Conservation (phyloP, 1,140 invertebrate genomes). For the Zeugodacus cucurbitae region DNA sequence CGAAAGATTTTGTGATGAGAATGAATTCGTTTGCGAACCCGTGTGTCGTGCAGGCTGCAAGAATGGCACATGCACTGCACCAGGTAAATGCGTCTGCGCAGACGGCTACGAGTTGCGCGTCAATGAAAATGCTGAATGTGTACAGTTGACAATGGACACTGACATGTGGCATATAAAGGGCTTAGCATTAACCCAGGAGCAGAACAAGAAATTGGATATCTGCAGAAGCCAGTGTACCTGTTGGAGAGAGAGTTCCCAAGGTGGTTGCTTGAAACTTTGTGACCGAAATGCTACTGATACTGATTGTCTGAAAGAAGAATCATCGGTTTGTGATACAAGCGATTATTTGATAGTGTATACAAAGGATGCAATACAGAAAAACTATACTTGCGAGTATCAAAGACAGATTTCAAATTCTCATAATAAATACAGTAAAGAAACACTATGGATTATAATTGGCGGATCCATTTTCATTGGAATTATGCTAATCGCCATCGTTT, state of each 20-base stretch:
- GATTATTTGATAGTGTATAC: neutral
- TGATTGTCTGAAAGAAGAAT: neutral
- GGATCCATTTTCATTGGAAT: neutral
- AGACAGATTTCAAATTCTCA: too few species aligned
- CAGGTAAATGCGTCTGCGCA: neutral
- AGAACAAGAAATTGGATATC: neutral
- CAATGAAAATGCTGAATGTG: neutral
- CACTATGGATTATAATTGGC: neutral
- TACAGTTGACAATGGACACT: neutral
- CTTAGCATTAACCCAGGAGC: too few species aligned
- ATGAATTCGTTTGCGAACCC: neutral
- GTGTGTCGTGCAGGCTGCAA: constrained; percentile 59
- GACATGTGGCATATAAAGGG: neutral
- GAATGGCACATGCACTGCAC: neutral
- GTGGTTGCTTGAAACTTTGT: neutral
- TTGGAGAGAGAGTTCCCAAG: neutral
- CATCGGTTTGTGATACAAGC: neutral
- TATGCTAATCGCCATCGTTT: neutral
- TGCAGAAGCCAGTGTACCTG: neutral
- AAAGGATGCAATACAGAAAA: too few species aligned
- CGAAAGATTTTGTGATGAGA: too few species aligned
- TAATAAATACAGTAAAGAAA: neutral
- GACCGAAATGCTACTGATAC: too few species aligned
- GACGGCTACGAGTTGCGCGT: neutral
- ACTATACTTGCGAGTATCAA: neutral